Evolutionary conservation across 2,888 invertebrate genomes (phyloP).

Genomic region (Stenoptilia bipunctidactyla): DNA sequence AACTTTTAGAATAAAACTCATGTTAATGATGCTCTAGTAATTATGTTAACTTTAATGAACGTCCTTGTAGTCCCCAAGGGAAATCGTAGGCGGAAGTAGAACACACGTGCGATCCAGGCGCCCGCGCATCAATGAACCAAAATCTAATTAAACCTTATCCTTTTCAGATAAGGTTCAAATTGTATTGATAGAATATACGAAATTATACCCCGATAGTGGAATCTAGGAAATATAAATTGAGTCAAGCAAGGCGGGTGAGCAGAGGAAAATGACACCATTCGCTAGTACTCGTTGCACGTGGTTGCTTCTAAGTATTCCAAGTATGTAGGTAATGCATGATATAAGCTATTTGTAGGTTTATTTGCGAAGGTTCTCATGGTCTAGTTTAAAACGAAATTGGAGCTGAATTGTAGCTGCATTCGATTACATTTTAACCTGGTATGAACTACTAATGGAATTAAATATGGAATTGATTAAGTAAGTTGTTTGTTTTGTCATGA

Average conservation of each 20-base stretch:
- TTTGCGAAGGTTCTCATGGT: too few species aligned
- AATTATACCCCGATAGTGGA: not conserved
- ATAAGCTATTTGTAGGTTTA: not conserved
- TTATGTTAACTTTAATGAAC: not conserved
- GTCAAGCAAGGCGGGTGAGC: too few species aligned
- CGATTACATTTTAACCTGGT: too few species aligned
- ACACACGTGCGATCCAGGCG: conserved; percentile 53
- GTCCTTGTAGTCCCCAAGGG: not conserved
- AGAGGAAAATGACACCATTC: too few species aligned
- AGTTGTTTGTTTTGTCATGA: too few species aligned
- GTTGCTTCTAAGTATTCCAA: too few species aligned
- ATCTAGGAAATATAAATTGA: not conserved
- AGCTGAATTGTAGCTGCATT: too few species aligned
- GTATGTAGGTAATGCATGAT: too few species aligned
- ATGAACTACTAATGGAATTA: too few species aligned
- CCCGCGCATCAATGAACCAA: not conserved
- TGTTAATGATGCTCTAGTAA: not conserved
- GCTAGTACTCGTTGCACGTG: too few species aligned
- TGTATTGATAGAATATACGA: not conserved
- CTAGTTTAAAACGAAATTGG: too few species aligned
- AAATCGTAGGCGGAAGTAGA: conserved; percentile 46
- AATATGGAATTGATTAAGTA: too few species aligned
- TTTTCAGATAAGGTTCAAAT: not conserved
- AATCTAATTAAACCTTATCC: not conserved
- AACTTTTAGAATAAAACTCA: not conserved